Conservation (phyloP, 2,888 invertebrate species). For the Adelognathus sp. region DNA sequence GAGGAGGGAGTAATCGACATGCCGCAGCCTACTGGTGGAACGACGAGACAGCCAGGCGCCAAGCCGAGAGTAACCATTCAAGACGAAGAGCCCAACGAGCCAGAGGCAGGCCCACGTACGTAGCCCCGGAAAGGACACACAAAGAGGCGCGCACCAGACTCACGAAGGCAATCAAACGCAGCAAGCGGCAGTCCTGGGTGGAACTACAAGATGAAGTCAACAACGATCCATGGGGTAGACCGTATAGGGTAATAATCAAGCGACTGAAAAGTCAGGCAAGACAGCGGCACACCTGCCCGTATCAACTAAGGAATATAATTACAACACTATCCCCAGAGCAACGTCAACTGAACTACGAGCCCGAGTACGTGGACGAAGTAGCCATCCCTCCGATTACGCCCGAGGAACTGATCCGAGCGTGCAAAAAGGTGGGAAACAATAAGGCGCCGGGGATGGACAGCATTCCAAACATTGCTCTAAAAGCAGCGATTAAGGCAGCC, state of each 20-base stretch:
- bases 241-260: constrained; percentile 47
- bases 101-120: background rate
- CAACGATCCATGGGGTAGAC: constrained; percentile 36
- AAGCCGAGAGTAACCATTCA: background rate
- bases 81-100: background rate
- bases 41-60: background rate
- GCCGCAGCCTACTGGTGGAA: background rate
- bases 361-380: background rate
- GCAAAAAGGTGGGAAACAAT: constrained; percentile 18
- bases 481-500: constrained; percentile 19
- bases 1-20: background rate
- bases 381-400: constrained; percentile 35
- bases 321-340: constrained; percentile 55
- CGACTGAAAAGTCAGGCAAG: constrained; percentile 18
- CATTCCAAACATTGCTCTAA: constrained; percentile 46
- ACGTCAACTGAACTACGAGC: background rate
- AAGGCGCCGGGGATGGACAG: constrained; percentile 58
- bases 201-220: constrained; percentile 31
- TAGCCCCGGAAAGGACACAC: constrained; percentile 12
- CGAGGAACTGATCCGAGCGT: constrained; percentile 47
- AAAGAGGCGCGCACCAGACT: constrained; percentile 23
- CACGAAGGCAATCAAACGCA: constrained; percentile 26
- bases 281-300: constrained; percentile 43
- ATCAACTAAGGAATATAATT: constrained; percentile 49
- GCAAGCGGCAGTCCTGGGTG: constrained; percentile 5